Conservation (phyloP, 2,888 invertebrate species). For the Megamerina dolium region DNA sequence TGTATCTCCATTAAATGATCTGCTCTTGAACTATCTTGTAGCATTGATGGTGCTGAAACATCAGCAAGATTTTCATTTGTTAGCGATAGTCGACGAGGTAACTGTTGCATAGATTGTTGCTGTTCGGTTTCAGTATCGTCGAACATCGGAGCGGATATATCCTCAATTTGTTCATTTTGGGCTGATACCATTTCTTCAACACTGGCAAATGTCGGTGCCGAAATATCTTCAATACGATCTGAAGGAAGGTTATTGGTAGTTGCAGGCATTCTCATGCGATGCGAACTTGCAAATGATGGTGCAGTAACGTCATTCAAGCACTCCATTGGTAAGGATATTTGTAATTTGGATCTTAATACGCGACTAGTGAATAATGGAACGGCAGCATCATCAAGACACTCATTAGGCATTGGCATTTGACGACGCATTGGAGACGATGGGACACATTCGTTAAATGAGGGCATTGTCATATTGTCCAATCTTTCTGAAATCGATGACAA, state of each 20-base stretch:
- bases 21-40: too few relatives aligned
- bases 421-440: neutral
- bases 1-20: neutral
- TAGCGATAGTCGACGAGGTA: neutral
- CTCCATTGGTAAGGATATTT: too few relatives aligned
- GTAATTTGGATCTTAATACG: too few relatives aligned
- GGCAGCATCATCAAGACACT: conserved; percentile 5
- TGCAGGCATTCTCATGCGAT: neutral
- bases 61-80: neutral
- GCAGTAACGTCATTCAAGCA: too few relatives aligned
- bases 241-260: neutral
- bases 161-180: neutral
- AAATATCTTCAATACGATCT: neutral
- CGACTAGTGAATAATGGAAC: neutral
- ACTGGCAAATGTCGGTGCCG: neutral
- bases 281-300: neutral
- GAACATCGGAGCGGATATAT: conserved; percentile 2
- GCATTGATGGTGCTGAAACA: conserved; percentile 1
- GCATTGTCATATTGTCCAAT: neutral
- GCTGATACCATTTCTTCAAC: neutral
- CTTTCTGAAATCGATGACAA: neutral
- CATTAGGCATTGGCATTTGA: conserved; percentile 1
- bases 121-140: too few relatives aligned
- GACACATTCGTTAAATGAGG: neutral
- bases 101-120: too few relatives aligned